These are phyloP conservation scores for Stylophora pistillata DNA, from an alignment of 64 coral and sea anemone species.

Conservation along the genomic window DNA sequence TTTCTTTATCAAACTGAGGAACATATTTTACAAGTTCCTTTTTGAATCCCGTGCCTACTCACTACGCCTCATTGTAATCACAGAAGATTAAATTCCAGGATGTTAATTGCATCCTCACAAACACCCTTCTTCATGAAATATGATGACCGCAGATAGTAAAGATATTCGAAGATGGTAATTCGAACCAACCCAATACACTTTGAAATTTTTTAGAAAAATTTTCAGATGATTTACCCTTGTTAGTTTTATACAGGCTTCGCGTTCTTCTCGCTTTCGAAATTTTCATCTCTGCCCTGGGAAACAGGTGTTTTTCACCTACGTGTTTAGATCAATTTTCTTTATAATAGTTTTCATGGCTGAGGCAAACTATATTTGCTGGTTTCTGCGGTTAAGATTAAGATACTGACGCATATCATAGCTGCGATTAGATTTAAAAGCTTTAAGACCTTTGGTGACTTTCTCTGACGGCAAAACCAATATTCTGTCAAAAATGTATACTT, in stretches of 20 bases:
- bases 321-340: neutral
- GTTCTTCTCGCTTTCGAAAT: neutral
- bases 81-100: neutral
- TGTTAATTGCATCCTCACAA: conserved; percentile 1
- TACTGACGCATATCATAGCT: neutral
- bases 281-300: neutral
- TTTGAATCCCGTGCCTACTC: neutral
- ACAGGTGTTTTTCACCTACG: conserved; percentile 2
- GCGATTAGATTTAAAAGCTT: conserved; percentile 24
- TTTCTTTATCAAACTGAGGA: neutral
- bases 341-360: neutral
- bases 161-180: neutral
- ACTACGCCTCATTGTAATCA: neutral
- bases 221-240: neutral
- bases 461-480: neutral
- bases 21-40: neutral
- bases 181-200: neutral
- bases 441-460: conserved; percentile 15
- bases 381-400: conserved; percentile 29
- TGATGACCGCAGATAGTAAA: neutral
- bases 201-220: neutral
- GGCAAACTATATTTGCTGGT: conserved; percentile 12
- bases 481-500: neutral
- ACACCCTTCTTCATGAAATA: neutral
- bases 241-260: neutral